phyloP scores from a whole-genome alignment of 1,140 invertebrate genomes.

The Rhagoletis pomonella region DNA sequence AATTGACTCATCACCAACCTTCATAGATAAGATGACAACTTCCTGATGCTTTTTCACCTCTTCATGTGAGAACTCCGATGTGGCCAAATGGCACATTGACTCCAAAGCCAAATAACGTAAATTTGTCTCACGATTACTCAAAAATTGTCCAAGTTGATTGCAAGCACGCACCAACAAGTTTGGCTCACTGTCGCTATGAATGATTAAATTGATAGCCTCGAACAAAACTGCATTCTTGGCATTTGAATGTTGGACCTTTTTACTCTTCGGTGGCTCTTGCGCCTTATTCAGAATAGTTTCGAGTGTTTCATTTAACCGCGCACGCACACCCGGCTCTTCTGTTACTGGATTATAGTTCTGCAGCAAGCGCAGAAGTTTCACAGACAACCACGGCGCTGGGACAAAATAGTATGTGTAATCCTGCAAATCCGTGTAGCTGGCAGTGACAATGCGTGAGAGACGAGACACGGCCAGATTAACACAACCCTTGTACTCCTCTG shows the following conservation, averaged over 20 bases:
- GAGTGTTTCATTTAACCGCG: slow-evolving; percentile 96
- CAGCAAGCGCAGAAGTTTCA: slow-evolving; percentile 95
- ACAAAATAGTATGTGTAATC: slow-evolving; percentile 99
- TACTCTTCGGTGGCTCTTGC: slow-evolving; percentile 99
- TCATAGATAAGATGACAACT: slow-evolving; percentile 99
- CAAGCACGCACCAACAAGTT: slow-evolving; percentile 97
- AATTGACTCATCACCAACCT: slow-evolving; percentile 72
- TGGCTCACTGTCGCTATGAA: slow-evolving; percentile 99
- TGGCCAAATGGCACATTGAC: slow-evolving; percentile 99
- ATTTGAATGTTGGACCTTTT: slow-evolving; percentile 99
- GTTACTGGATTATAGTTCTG: slow-evolving; percentile 98
- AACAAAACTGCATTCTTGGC: slow-evolving; percentile 99
- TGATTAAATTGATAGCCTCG: slow-evolving; percentile 99
- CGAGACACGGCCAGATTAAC: slow-evolving; percentile 98
- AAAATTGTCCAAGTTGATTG: slow-evolving; percentile 98
- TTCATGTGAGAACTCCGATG: slow-evolving; percentile 99
- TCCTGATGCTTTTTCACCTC: slow-evolving; percentile 99
- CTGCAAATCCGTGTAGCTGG: slow-evolving; percentile 98
- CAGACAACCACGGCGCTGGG: slow-evolving; percentile 99
- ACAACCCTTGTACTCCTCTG: slow-evolving; percentile 99
- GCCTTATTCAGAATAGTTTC: slow-evolving; percentile 99
- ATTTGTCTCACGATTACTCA: slow-evolving; percentile 99
- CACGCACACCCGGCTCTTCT: slow-evolving; percentile 96
- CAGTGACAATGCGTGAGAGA: slow-evolving; percentile 96
- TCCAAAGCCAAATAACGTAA: slow-evolving; percentile 98